These are phyloP conservation scores for Yponomeuta malinellus DNA, from an alignment of 2,888 invertebrate genomes.

Conservation along the genomic window DNA sequence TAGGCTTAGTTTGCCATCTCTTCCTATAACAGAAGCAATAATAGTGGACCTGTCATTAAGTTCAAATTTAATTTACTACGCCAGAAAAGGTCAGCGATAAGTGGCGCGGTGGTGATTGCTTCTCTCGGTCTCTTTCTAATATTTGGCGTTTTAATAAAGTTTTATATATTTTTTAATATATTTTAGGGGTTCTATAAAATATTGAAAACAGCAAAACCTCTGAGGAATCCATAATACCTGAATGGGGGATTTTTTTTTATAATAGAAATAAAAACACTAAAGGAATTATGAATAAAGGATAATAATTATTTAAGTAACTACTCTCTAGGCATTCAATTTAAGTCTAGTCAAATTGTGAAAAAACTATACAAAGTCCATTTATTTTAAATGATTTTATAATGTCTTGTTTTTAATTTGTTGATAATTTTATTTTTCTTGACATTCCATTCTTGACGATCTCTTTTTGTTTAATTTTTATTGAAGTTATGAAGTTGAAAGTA, in stretches of 20 bases:
- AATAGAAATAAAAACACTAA: background rate
- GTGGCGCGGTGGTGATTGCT: background rate
- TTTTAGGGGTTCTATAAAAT: no score
- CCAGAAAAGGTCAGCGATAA: background rate
- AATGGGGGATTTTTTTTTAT: background rate
- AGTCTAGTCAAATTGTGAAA: slow-evolving; percentile 10
- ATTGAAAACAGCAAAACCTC: no score
- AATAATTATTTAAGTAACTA: background rate
- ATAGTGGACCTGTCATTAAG: background rate
- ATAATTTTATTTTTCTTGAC: slow-evolving; percentile 26
- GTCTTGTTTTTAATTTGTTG: slow-evolving; percentile 25
- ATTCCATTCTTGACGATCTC: slow-evolving; percentile 11
- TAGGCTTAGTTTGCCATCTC: background rate
- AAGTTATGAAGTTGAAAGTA: slow-evolving; percentile 25
- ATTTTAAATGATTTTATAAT: slow-evolving; percentile 9
- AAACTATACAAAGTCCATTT: background rate
- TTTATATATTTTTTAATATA: no score
- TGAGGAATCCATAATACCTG: background rate
- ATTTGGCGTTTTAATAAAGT: background rate
- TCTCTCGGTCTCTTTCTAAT: background rate
- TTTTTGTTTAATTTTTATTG: slow-evolving; percentile 25
- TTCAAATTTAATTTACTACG: background rate
- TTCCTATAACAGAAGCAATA: background rate
- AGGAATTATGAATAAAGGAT: slow-evolving; percentile 3
- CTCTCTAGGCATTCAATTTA: background rate